These are phyloP conservation scores for Pachydiplax longipennis DNA, from an alignment of 2,888 invertebrate species.

Conservation along the genomic window DNA sequence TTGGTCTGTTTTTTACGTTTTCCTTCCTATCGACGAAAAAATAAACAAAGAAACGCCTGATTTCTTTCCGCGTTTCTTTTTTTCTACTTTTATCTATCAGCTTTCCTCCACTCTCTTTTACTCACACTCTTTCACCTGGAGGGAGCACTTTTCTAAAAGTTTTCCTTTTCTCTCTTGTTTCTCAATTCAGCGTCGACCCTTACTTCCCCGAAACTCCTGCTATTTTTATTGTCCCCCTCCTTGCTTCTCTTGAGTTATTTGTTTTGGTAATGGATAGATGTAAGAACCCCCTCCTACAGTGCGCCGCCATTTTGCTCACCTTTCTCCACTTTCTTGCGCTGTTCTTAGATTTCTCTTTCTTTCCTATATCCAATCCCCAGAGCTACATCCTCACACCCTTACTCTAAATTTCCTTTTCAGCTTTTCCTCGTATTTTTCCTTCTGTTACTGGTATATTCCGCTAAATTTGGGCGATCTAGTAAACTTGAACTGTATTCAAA, in stretches of 20 bases:
- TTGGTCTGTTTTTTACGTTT: neutral
- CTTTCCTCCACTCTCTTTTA: neutral
- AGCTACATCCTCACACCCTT: neutral
- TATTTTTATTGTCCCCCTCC: neutral
- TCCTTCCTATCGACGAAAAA: neutral
- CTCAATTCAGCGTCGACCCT: neutral
- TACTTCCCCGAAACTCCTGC: neutral
- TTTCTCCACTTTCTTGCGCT: neutral
- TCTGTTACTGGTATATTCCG: neutral
- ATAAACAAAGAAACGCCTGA: too few species aligned
- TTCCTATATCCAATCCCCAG: neutral
- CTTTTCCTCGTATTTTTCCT: neutral
- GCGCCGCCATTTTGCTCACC: neutral
- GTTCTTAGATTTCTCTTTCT: neutral
- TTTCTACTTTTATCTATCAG: neutral
- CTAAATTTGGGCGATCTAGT: neutral
- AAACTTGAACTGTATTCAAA: too few species aligned
- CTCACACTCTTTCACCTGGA: neutral
- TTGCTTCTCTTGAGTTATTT: neutral
- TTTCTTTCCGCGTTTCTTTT: too few species aligned
- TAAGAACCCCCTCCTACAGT: neutral
- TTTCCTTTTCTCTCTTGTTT: neutral
- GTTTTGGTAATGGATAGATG: constrained; percentile 36
- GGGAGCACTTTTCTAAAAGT: neutral
- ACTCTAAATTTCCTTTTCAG: too few species aligned